Evolutionary conservation across 2,888 invertebrate genomes (phyloP), one percentile per base, ranked within the genome.

Genomic region (Eupithecia subumbrata): DNA sequence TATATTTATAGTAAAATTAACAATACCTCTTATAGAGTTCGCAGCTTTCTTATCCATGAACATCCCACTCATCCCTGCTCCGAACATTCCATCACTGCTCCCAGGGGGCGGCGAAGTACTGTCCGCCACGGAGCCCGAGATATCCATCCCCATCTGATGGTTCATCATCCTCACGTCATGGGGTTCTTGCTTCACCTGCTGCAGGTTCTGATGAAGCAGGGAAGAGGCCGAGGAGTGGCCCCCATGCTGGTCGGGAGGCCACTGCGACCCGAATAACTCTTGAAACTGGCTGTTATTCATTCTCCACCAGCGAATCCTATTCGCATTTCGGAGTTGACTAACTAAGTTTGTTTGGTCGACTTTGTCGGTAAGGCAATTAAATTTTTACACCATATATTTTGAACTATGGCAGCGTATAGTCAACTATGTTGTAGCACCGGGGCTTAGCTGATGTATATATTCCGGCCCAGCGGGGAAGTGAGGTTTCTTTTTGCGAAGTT

Each of bases 1-100:
- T 37, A 37, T 37, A 37, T 9, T 52, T 9, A n/a, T 8, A 52
- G 52, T 52, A 22, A 56, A 9, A 56, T 11, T 0, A n/a, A 67
- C 18, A 37, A 40, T 95, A 96, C 96, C 96, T 96, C 96, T 91
- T 81, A 96, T 96, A 71, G 96, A 96, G 87, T 96, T 96, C 73
- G 96, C 96, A 78, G 95, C 95, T 88, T 96, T 96, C 88, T 95
- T 94, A 82, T 96, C 96, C 89, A 96, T 95, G 76, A 95, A 95
- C 92, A 95, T 92, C 45, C 92, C 92, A 34, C 92, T 89, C 76
- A 95, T 89, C 0, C 92, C 91, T 0, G 95, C 90, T 70, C 94
- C 92, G 79, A 92, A 92, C 89, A 95, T 91, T n/a, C 92, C 91
- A 66, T 94, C 94, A 77, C 91, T 90, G 82, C 88, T 89, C 18